These are phyloP conservation scores for Agrochola litura DNA, from an alignment of 2,888 invertebrate genomes.

Conservation along the genomic window DNA sequence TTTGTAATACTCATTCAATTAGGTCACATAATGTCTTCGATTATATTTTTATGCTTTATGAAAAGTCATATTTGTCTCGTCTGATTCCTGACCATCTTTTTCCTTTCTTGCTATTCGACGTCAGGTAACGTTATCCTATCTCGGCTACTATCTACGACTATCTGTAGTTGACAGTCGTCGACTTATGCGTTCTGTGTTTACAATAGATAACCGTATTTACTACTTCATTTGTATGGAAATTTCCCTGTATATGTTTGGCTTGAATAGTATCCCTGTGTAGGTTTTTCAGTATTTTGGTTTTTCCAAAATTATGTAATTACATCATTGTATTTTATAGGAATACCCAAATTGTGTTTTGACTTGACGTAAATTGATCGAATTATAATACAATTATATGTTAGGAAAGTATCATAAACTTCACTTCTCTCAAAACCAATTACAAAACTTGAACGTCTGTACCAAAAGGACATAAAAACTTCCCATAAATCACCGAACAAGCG, in stretches of 20 bases:
- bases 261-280: slow-evolving; percentile 11
- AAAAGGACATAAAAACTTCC: not conserved
- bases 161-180: slow-evolving; percentile 67
- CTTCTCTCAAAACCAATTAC: slow-evolving; percentile 13
- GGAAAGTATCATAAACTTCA: not conserved
- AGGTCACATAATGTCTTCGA: not conserved
- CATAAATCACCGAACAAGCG: slow-evolving; percentile 42
- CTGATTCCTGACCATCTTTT: slow-evolving; percentile 16
- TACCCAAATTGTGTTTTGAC: no score
- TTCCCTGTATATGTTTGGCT: slow-evolving; percentile 57
- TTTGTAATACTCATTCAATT: slow-evolving; percentile 17
- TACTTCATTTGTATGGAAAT: slow-evolving; percentile 68
- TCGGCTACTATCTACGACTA: slow-evolving; percentile 61
- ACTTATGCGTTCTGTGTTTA: slow-evolving; percentile 68
- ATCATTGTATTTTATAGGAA: not conserved
- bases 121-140: slow-evolving; percentile 64
- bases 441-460: slow-evolving; percentile 13
- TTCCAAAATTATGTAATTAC: not conserved
- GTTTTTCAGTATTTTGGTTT: slow-evolving; percentile 4
- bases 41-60: not conserved
- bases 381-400: not conserved
- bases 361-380: not conserved
- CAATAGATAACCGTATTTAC: slow-evolving; percentile 73
- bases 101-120: slow-evolving; percentile 21
- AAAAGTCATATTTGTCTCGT: not conserved